Base-by-base conservation (phyloP, 1,140 invertebrate genomes). In the Adelges cooleyi region DNA sequence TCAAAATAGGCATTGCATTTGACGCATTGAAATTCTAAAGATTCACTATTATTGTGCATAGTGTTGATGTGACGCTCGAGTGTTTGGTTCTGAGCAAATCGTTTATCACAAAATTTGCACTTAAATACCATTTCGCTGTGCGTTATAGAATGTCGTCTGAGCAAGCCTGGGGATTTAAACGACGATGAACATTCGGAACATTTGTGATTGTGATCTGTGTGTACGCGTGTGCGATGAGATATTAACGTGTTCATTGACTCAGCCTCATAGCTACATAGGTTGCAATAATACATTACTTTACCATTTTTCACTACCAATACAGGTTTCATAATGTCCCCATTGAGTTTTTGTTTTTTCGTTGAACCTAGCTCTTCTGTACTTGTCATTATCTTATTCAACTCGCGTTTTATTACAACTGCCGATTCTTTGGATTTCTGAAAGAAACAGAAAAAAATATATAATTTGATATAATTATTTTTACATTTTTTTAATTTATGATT, bases 1-100 rank as follows among this genome's bases (percentile, higher is more conserved):
- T 62, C 56, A 33, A 62, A 62, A 48, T 62, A 46, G 18, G 56
- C 56, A 46, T 62, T 62, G 15, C 56, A 62, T 29, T 33, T 62
- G 2, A 62, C 56, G 46, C 56, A 62, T 46, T 62, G 56, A 46
- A 62, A 62, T n/a, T 62, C 56, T n/a, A 62, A 48, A 15, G 40
- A 25, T 20, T 23, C 22, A 20, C 9, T n/a, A 27, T 27, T 62
- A 29, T 48, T 22, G 29, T 59, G 42, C 3, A 6, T 15, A 33
- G 29, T 33, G 22, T 33, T 62, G 17, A 22, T 13, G 10, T 62
- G 56, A 33, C 56, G 56, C 5, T 62, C 56, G 8, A 62, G 42
- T n/a, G 23, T 20, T 15, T 3, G 25, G 27, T 62, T 62, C 13
- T 62, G 42, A 15, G 42, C 44, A 62, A 48, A 62, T 48, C 6